Conservation (phyloP, 2,888 invertebrate species). For the Brachyptera putata region DNA sequence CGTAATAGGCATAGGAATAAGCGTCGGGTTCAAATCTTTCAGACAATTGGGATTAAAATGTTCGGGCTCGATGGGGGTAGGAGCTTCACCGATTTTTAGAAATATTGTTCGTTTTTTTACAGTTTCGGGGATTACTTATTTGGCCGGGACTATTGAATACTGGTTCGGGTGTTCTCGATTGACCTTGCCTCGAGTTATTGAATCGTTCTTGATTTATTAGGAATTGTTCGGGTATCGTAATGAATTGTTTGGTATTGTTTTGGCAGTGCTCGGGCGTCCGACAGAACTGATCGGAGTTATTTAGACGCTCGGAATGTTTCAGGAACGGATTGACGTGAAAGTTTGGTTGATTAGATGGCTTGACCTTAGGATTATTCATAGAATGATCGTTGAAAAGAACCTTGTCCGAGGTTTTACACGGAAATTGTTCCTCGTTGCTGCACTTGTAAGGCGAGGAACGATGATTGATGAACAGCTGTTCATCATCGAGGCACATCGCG, state of each 20-base stretch:
- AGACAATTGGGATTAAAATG: slow-evolving; percentile 28
- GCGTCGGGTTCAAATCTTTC: slow-evolving; percentile 47
- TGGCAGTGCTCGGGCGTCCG: no score
- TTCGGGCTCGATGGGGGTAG: neutral
- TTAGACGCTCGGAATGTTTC: slow-evolving; percentile 36
- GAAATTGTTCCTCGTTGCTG: slow-evolving; percentile 61
- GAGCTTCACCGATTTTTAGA: neutral
- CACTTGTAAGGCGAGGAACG: slow-evolving; percentile 41
- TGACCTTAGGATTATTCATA: no score
- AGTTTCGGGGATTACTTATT: neutral
- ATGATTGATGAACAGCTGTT: neutral
- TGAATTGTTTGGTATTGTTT: no score
- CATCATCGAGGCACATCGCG: slow-evolving; percentile 11
- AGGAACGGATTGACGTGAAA: slow-evolving; percentile 41
- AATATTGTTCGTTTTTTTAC: no score
- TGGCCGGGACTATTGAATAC: neutral
- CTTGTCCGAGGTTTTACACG: slow-evolving; percentile 61
- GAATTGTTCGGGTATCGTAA: slow-evolving; percentile 37
- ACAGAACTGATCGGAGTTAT: no score
- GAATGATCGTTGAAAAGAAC: slow-evolving; percentile 41
- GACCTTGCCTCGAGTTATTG: neutral
- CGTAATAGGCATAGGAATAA: slow-evolving; percentile 81
- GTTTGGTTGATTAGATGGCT: no score
- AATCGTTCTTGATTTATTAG: neutral
- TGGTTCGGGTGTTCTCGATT: no score